Conservation (phyloP, 2,888 invertebrate species). For the Epinotia demarniana region DNA sequence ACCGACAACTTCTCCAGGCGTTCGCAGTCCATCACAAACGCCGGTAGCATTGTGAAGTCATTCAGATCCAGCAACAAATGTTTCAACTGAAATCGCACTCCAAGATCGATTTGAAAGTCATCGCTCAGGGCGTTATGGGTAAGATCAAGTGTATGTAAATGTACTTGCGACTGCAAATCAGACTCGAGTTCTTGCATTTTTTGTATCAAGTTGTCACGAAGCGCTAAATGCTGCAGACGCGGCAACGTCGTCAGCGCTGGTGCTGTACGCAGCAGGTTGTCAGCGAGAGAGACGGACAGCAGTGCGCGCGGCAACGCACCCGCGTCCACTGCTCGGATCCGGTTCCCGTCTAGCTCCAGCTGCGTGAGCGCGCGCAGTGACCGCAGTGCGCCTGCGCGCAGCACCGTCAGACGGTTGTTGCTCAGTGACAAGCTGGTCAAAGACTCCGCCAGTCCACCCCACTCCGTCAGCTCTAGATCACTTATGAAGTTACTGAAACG, state of each 20-base stretch:
- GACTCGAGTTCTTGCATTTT: constrained; percentile 54
- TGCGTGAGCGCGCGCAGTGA: constrained; percentile 85
- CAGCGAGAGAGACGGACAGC: constrained; percentile 86
- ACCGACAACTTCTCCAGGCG: constrained; percentile 89
- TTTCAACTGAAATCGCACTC: constrained; percentile 86
- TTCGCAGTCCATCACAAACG: constrained; percentile 86
- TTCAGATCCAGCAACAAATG: constrained; percentile 91
- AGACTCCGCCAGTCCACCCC: constrained; percentile 89
- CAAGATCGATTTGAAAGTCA: constrained; percentile 86
- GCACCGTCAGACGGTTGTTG: constrained; percentile 88
- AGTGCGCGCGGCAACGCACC: constrained; percentile 85
- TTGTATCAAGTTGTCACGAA: constrained; percentile 75
- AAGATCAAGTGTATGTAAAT: constrained; percentile 90
- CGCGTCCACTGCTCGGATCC: constrained; percentile 84
- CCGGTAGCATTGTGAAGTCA: constrained; percentile 86
- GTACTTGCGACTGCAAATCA: constrained; percentile 69
- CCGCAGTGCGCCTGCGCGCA: constrained; percentile 80
- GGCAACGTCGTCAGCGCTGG: constrained; percentile 84
- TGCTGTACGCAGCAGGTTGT: constrained; percentile 86
- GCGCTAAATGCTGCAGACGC: constrained; percentile 86
- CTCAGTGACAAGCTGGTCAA: constrained; percentile 90
- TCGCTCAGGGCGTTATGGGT: constrained; percentile 90
- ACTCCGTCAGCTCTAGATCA: constrained; percentile 78
- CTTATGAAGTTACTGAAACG: constrained; percentile 88
- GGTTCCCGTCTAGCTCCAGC: constrained; percentile 88